Evolutionary conservation across 2,888 invertebrate species (phyloP).

Genomic region (Scaptomyza tumidula): DNA sequence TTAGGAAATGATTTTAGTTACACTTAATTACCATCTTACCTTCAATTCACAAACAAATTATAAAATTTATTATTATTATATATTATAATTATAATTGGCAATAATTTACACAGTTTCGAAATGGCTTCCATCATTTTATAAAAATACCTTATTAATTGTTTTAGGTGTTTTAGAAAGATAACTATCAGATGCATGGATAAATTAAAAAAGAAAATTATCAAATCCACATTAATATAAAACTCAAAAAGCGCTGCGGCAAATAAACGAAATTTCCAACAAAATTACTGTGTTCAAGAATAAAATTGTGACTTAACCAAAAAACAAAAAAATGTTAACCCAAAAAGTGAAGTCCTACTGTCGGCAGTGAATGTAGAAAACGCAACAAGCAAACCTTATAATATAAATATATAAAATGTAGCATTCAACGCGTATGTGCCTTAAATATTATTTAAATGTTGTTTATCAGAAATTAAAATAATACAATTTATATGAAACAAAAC

Average conservation of each 20-base stretch:
- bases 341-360: constrained; percentile 57
- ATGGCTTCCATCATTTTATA: not conserved
- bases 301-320: constrained; percentile 12
- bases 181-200: not conserved
- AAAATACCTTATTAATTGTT: not conserved
- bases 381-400: constrained; percentile 15
- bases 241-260: constrained; percentile 74
- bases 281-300: constrained; percentile 7
- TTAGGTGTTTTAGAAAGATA: constrained; percentile 12
- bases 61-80: too few species aligned
- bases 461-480: constrained; percentile 9
- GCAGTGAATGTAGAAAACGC: constrained; percentile 48
- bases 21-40: too few species aligned
- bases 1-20: too few species aligned
- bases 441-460: constrained; percentile 35
- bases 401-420: constrained; percentile 40
- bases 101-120: not conserved
- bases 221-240: constrained; percentile 25
- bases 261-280: constrained; percentile 45
- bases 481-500: constrained; percentile 5
- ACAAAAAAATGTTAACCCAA: constrained; percentile 12
- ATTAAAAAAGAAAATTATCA: constrained; percentile 17
- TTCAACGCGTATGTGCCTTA: constrained; percentile 54
- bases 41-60: too few species aligned
- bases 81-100: too few species aligned